phyloP scores from a whole-genome alignment of 2,888 invertebrate species.

The Trichopoda pennipes region DNA sequence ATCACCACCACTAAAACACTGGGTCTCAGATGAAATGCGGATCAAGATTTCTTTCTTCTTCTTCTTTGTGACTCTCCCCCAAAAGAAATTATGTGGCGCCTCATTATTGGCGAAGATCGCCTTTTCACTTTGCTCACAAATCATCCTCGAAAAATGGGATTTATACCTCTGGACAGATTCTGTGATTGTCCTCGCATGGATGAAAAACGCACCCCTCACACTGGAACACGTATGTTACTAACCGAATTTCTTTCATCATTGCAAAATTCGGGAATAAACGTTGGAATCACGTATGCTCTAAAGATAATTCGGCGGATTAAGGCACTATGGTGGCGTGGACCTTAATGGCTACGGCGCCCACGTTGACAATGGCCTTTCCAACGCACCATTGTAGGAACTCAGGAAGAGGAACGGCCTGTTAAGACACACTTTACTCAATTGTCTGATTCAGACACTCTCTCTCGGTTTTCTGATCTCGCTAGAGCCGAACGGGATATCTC shows the following conservation, averaged over 20 bases:
- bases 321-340: constrained; percentile 8
- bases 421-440: no score
- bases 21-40: no score
- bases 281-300: background rate
- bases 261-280: background rate
- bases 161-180: background rate
- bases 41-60: no score
- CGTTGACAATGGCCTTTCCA: no score
- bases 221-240: background rate
- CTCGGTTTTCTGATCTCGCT: background rate
- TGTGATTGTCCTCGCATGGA: background rate
- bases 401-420: no score
- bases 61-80: background rate
- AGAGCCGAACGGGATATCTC: background rate
- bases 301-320: background rate
- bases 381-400: no score
- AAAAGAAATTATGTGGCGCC: background rate
- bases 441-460: no score
- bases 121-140: background rate
- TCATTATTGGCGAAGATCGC: background rate
- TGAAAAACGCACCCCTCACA: background rate
- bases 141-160: background rate
- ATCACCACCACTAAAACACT: no score
- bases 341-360: background rate
- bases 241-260: background rate